Base-by-base conservation (phyloP, 2,888 invertebrate genomes). In the Odontothrips loti region DNA sequence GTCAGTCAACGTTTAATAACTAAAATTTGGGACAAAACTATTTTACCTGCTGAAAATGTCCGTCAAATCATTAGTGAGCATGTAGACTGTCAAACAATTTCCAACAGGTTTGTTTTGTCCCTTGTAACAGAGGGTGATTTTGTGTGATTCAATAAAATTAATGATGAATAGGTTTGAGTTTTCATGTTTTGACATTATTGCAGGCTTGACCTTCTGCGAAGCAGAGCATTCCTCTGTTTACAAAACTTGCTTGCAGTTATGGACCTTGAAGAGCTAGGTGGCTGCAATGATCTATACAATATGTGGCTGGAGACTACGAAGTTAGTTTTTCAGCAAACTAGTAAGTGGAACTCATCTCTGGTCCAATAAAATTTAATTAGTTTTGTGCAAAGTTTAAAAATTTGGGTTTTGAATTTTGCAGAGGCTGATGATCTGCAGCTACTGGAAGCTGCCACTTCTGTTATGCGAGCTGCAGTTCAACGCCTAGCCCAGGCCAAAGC, bases 11-110 rank as follows among this genome's bases (percentile, higher is more conserved):
- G 90, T 80, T 86, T 93, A 83, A 89, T 93, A 83, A 88, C 90
- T 27, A 92, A 91, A 88, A 90, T 92, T 75, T 89, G 90, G 88
- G 87, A 88, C 9, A 89, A 90, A 84, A 89, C 90, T 68, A 86
- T 88, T 80, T 83, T 87, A 20, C 84, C 91, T 12, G 89, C 91
- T 1, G 90, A 90, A 82, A 90, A 90, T 87, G 90, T 91, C 0
- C 84, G 87, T 83, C 86, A 90, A 84, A 89, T 89, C 85, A 87
- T 92, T 47, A 88, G 88, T 80, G 89, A 90, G 84, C 89, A 88
- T 86, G 88, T 88, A 82, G 89, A 89, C 80, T 89, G 90, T 82
- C 86, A 86, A 82, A 83, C 86, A 80, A 85, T 92, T 81, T 85
- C 88, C 81, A 90, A 89, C 12, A 75, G 68, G 68, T 58, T 58